Conservation (phyloP, 2,797 vertebrate species). For the Tarsius wallacei region DNA sequence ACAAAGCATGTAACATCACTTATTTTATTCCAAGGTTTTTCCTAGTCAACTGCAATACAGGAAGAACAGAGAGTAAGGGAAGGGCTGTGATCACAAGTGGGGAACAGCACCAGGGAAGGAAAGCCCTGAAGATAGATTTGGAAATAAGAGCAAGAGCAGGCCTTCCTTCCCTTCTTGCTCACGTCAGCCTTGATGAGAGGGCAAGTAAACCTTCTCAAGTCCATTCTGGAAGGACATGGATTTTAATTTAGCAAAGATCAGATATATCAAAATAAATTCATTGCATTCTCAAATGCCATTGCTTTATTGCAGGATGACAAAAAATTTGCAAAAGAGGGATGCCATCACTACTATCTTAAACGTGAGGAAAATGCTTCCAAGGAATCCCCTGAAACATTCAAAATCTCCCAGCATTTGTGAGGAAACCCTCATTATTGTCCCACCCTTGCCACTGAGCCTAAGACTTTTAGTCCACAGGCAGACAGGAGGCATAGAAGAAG, state of each 20-base stretch:
- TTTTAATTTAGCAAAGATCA: background rate
- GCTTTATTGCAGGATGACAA: background rate
- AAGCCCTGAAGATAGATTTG: background rate
- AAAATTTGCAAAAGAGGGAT: rapidly evolving
- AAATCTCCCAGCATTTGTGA: background rate
- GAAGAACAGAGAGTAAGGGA: no score
- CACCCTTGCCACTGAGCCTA: no score
- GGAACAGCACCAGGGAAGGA: background rate
- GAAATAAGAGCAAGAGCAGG: background rate
- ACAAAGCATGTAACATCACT: rapidly evolving
- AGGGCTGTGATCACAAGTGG: no score
- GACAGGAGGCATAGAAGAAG: background rate
- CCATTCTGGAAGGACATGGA: background rate
- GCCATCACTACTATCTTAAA: background rate
- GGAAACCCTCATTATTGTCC: background rate
- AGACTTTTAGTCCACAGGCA: background rate
- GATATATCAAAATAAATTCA: background rate
- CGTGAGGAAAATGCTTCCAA: background rate
- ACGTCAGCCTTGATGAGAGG: background rate
- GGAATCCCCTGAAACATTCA: background rate
- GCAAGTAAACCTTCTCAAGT: no score
- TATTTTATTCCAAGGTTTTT: background rate
- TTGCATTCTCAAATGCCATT: background rate
- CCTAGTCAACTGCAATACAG: background rate
- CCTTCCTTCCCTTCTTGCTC: background rate